These are phyloP conservation scores for Valencia hispanica DNA, from an alignment of 2,797 vertebrate species.

Conservation along the genomic window DNA sequence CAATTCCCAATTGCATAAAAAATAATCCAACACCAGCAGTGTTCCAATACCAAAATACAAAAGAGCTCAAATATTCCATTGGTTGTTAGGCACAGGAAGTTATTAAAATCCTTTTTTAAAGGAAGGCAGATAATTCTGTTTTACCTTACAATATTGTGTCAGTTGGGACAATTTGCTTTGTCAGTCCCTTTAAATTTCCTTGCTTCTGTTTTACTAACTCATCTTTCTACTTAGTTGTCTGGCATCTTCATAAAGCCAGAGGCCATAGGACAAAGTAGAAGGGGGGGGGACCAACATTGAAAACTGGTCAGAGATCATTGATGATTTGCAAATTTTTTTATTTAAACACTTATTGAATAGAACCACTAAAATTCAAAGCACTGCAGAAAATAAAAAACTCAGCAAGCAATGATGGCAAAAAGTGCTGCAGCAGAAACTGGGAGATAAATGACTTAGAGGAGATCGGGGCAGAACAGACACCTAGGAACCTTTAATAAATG, in stretches of 20 bases:
- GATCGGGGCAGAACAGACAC: neutral
- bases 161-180: no score
- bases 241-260: neutral
- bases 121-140: no score
- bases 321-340: neutral
- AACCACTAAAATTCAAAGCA: neutral
- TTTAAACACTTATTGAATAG: neutral
- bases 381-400: neutral
- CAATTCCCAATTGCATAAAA: no score
- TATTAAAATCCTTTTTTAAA: no score
- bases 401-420: neutral
- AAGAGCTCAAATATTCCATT: no score
- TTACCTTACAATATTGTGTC: no score
- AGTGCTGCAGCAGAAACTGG: neutral
- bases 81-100: no score
- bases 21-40: no score
- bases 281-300: neutral
- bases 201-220: no score
- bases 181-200: no score
- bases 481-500: neutral
- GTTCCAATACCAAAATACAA: no score
- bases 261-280: neutral
- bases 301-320: neutral
- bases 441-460: neutral
- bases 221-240: neutral